Evolutionary conservation across 2,113 vertebrate genomes (phyloP), one percentile per base, ranked within the genome.

Genomic region (Neolamprologus falcicula): DNA sequence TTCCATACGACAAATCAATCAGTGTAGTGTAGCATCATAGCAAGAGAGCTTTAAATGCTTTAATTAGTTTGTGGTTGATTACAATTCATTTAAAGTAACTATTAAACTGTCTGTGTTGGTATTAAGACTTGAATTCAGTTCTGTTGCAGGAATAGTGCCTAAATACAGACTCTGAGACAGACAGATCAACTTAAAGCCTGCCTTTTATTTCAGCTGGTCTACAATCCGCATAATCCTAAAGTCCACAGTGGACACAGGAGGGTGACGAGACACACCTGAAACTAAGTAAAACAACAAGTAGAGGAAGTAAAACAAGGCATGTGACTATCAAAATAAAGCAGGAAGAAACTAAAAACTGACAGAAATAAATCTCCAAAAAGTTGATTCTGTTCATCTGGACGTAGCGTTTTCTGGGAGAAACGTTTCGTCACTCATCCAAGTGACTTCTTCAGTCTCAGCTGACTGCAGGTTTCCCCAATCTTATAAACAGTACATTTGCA

Each of bases 391-490:
- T 45, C 12, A 1, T 45, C 42, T 45, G 42, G 12, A 45, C 42
- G 40, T 3, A 42, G 12, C 40, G 12, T 42, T 42, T 42, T 13
- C 0, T 42, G 40, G 40, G 40, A 42, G 12, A 42, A 42, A 42
- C 0, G 40, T 13, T 42, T 42, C 1, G 40, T 42, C 40, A 0
- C 12, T 42, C 5, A 42, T 42, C 12, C 40, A 42, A 0, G 40
- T 42, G 12, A 42, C 40, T 0, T 42, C 40, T 42, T 42, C 40
- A 42, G 40, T 42, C 40, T 42, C 40, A 42, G 12, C 12, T 42
- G 40, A 42, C 40, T 42, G 40, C 40, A 42, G 40, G 40, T 42
- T 42, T 42, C 28, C 28, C 28, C 40, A 42, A 42, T 13, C 12
- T 42, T 42, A 42, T 42, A 42, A 42, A 13, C 12, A 6, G 40